These are phyloP conservation scores for Cynaeus angustus DNA, from an alignment of 2,888 invertebrate genomes.

Conservation along the genomic window DNA sequence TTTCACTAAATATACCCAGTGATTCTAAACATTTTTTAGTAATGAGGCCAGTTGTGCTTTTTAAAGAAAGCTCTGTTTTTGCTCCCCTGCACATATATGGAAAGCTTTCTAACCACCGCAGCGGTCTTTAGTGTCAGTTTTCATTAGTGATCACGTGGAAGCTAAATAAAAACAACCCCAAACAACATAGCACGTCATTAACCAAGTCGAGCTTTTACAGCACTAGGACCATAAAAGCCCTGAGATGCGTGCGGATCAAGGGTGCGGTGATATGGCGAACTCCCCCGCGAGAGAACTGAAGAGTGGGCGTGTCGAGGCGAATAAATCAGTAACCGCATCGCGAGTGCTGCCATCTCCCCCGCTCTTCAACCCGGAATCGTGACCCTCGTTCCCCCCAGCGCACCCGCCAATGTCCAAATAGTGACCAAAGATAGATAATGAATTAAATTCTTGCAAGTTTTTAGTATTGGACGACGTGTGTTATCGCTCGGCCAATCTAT, in stretches of 20 bases:
- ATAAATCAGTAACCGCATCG: conserved; percentile 70
- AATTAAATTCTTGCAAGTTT: conserved; percentile 12
- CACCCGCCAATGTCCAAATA: conserved; percentile 23
- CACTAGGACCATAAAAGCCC: conserved; percentile 51
- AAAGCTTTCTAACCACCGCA: conserved; percentile 5
- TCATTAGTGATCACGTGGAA: conserved; percentile 47
- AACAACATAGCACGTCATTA: conserved; percentile 52
- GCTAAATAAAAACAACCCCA: conserved; percentile 54
- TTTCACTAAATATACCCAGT: background rate
- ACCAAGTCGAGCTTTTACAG: conserved; percentile 52
- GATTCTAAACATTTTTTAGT: too few species aligned
- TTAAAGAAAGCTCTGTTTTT: too few species aligned
- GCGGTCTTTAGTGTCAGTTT: conserved; percentile 47
- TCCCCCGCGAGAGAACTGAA: conserved; percentile 62
- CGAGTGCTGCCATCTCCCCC: conserved; percentile 53
- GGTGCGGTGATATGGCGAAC: conserved; percentile 57
- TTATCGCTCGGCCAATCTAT: conserved; percentile 3
- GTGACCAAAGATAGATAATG: conserved; percentile 14
- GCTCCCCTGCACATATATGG: too few species aligned
- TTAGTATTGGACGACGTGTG: background rate
- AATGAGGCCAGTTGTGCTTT: too few species aligned
- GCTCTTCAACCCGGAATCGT: conserved; percentile 23
- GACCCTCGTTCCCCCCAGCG: conserved; percentile 12
- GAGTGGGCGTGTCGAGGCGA: conserved; percentile 68
- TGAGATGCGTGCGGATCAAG: conserved; percentile 53